Base-by-base conservation (phyloP, 2,113 vertebrate species). In the Phalacrocorax carbo region DNA sequence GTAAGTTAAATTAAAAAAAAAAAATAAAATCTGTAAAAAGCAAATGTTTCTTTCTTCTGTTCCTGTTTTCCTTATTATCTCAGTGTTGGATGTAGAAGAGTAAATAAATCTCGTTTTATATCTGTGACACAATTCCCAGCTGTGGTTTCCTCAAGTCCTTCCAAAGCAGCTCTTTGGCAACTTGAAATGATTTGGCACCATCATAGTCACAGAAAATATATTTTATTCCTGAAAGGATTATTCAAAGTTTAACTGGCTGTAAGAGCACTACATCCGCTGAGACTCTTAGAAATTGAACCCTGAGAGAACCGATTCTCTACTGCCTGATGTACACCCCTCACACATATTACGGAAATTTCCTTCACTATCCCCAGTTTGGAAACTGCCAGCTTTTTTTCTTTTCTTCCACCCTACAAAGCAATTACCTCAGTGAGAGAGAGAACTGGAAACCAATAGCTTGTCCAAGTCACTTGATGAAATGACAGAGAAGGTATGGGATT, bases 61-160 rank as follows among this genome's bases (percentile, higher is more conserved):
- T 96, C 66, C 82, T 88, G 78, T 82, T 90, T 95, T 96, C 86
- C 66, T 94, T 96, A 90, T 88, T 96, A 96, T 94, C 93, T 93
- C 94, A 94, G 60, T 62, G 76, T 90, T 95, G 88, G 90, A 95
- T 86, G 38, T 58, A 90, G 71, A 96, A 90, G 60, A 93, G 93
- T 96, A 96, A 96, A 94, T 96, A 97, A 95, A 96, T 96, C 90
- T 96, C 88, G 93, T 94, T 96, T 96, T 93, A 88, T 94, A 97
- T 97, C 96, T 95, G 88, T 97, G 96, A 97, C 95, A 96, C 94
- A 96, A 94, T 86, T 96, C 96, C 94, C 95, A 97, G 94, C 95
- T 97, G 96, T 88, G 96, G 90, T 96, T 97, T 97, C 93, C 92
- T 93, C 82, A 90, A 93, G 90, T 80, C 88, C 58, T 95, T 96